Base-by-base conservation (phyloP, 2,797 vertebrate species). In the Microctenopoma lineatum region DNA sequence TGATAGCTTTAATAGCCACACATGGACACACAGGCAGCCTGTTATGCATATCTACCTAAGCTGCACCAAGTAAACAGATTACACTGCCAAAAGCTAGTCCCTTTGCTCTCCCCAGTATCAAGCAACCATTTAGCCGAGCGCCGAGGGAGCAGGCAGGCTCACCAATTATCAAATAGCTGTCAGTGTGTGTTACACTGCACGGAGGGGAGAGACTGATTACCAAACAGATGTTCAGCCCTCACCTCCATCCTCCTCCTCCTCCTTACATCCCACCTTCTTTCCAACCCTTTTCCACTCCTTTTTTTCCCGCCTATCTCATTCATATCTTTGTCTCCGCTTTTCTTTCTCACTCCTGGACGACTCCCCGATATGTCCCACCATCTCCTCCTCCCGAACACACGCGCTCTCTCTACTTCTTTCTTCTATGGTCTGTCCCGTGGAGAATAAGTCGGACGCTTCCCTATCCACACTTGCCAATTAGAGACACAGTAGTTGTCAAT, bases 141-240 rank as follows among this genome's bases (percentile, higher is more conserved):
- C 80, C 68, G 66, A 73, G 83, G 88, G 84, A 85, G 77, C 80
- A 75, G 85, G 70, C 82, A 68, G 69, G 64, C 84, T 85, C 84
- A 77, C 81, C 90, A 89, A 91, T 92, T 89, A 93, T 88, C 87
- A 91, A 90, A 89, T 83, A 90, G 90, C 86, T 89, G 88, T 92
- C 89, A 89, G 74, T 83, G 73, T 87, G 81, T 65, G 79, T 87
- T 88, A 75, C 67, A 68, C 75, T 34, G 69, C 83, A 36, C 84
- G 64, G 79, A 88, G 69, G 72, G 88, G 86, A 80, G 83, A 78
- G 79, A 70, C 68, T 68, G 81, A 88, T 92, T 90, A 88, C 70
- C 81, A 89, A 86, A 87, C 84, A 89, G 84, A 87, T 90, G 87
- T 90, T 88, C 84, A 70, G 68, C 62, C 54, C 63, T 77, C 80